Base-by-base conservation (phyloP, 2,888 invertebrate species). In the Pristionchus exspectatus region DNA sequence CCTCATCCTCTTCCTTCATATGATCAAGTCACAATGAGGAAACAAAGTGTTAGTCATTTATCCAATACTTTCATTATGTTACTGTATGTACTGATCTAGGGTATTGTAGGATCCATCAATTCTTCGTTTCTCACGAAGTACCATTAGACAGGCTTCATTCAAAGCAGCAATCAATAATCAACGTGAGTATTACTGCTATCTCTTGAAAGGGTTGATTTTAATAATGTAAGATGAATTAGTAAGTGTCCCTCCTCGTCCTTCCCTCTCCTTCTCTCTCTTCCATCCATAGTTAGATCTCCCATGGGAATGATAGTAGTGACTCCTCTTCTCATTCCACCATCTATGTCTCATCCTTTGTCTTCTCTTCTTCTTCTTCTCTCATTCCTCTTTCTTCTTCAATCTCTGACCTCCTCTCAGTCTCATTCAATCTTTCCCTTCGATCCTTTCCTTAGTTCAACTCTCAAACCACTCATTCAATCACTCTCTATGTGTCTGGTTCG, bases 121-220 rank as follows among this genome's bases (percentile, higher is more conserved):
- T 72, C 30, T 14, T 72, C 72, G 72, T 24, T 72, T 72, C 72
- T 72, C 72, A 12, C 27, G 72, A 16, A 72, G 72, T 72, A 72
- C 72, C 72, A 72, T 72, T 30, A 63, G 86, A 84, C 84, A 84
- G 38, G 84, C 84, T 9, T 84, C 84, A 33, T 84, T 84, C 84
- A 84, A 59, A 24, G 84, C 84, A 27, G 84, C 84, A 4, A 84
- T 84, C 38, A 30, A 59, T 24, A 84, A 84, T 84, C 30, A 50
- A 24, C 24, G 59, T 84, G 2, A 27, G 59, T 54, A 7, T 18
- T 30, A 16, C 18, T 16, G 16, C 56, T 10, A 16, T 83, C 16
- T 30, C 33, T 18, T 30, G 74, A 38, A 38, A 9, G 74, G 12
- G 33, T 38, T 18, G 74, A 30, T 21, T 2, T 30, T 5, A 18